Base-by-base conservation (phyloP, 2,888 invertebrate genomes). In the Oxyscelio sp. region DNA sequence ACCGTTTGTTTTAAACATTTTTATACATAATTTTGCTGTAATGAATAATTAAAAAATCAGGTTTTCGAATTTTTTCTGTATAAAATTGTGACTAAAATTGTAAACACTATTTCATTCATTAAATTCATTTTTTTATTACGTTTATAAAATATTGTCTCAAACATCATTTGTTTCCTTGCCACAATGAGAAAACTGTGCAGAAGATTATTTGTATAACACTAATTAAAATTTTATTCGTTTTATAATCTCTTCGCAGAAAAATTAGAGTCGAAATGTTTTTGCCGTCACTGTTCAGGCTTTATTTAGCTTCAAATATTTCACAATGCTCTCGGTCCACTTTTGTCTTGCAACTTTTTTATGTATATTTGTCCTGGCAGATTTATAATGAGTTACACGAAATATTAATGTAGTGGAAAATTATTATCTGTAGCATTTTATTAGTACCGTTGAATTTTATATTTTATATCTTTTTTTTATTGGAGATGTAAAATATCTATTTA, bases 171-270 rank as follows among this genome's bases (percentile, higher is more conserved):
- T 65, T 73, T 52, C 50, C 65, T 58, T 24, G 73, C 43, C 52
- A 38, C 52, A 58, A 13, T 22, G 40, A 17, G 50, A 40, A 71
- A 71, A 65, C 71, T 65, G 68, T 24, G 61, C 74, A 61, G 74
- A 43, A 38, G 52, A 68, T 68, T 40, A 58, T 68, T 68, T 50
- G 75, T 75, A 70, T 45, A 61, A 63, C 31, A 71, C 27, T 81
- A 74, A 74, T 81, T 81, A 74, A 74, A 80, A 68, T 66, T 66
- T 80, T 73, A 66, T 73, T 66, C 27, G 38, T 74, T 73, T 59
- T 73, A 59, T 63, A 58, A 80, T 59, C 61, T 15, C 22, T 50
- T 79, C 38, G 31, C 38, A 34, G 61, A 19, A 17, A 31, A 19
- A 40, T 56, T 27, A 71, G 56, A 56, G 13, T 43, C 45, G 34